A percentile compares a stretch with the other conserved stretches of the same genome.
Evolutionary conservation across 2,888 invertebrate genomes (phyloP).

Genomic region (Ophioninae sp.): DNA sequence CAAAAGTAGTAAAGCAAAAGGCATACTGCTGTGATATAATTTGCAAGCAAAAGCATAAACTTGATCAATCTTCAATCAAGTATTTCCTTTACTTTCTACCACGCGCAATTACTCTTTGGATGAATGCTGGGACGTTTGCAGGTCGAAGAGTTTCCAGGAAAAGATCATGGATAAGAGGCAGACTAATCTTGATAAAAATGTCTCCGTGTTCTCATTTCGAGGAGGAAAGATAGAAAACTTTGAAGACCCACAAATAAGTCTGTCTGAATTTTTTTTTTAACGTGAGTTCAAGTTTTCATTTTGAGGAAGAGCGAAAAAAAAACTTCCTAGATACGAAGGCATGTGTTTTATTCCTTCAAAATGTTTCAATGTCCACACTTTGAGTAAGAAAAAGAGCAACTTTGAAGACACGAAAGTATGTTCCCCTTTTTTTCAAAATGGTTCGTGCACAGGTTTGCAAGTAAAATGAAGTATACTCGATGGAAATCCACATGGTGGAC

Average conservation of each 20-base stretch:
- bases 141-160: no score
- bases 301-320: no score
- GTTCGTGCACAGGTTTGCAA: conserved; percentile 16
- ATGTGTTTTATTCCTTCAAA: neutral
- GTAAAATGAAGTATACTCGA: conserved; percentile 16
- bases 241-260: no score
- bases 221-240: no score
- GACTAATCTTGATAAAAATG: no score
- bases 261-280: no score
- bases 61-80: neutral
- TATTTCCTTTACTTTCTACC: neutral
- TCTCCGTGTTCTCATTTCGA: no score
- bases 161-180: no score
- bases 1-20: neutral
- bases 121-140: neutral
- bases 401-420: neutral
- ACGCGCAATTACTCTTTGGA: neutral
- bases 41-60: neutral
- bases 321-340: no score
- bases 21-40: neutral
- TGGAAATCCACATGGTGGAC: conserved; percentile 45
- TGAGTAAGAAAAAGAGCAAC: conserved; percentile 31
- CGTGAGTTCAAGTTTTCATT: no score
- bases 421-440: neutral
- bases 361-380: conserved; percentile 32